A percentile compares a stretch with the other conserved stretches of the same genome.
Evolutionary conservation across 2,797 vertebrate species (phyloP).

Genomic region (Mico argentatus): DNA sequence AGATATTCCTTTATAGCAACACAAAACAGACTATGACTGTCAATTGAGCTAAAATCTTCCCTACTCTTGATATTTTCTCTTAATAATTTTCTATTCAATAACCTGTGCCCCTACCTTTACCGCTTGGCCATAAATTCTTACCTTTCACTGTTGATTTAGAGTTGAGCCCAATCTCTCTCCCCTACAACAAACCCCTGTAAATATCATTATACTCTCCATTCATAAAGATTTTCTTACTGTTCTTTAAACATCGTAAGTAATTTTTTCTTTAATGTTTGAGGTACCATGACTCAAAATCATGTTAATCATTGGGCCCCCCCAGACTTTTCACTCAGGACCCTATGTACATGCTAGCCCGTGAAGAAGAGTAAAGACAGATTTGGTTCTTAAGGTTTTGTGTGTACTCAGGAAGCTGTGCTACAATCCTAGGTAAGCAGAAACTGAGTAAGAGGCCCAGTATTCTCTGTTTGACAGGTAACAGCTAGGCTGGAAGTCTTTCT

Average conservation of each 20-base stretch:
- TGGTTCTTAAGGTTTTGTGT: no score
- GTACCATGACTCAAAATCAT: background rate
- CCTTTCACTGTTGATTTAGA: background rate
- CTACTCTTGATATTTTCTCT: background rate
- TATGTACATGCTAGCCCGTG: background rate
- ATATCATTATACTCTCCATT: background rate
- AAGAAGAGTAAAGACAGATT: no score
- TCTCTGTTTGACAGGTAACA: no score
- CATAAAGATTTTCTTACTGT: background rate
- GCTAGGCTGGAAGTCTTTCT: no score
- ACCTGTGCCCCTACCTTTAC: background rate
- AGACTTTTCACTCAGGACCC: background rate
- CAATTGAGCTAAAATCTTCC: background rate
- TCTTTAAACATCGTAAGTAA: background rate
- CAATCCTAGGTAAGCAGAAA: no score
- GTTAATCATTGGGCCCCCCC: background rate
- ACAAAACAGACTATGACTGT: background rate
- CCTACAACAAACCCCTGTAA: background rate
- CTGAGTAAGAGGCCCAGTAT: no score
- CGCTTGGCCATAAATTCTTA: background rate
- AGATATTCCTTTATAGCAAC: background rate
- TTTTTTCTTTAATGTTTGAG: background rate
- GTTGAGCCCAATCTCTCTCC: background rate
- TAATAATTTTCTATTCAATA: background rate
- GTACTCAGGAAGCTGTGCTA: no score